A percentile compares a stretch with the other conserved stretches of the same genome.
Evolutionary conservation across 2,113 vertebrate genomes (phyloP).

Genomic region (Oryzias woworae): DNA sequence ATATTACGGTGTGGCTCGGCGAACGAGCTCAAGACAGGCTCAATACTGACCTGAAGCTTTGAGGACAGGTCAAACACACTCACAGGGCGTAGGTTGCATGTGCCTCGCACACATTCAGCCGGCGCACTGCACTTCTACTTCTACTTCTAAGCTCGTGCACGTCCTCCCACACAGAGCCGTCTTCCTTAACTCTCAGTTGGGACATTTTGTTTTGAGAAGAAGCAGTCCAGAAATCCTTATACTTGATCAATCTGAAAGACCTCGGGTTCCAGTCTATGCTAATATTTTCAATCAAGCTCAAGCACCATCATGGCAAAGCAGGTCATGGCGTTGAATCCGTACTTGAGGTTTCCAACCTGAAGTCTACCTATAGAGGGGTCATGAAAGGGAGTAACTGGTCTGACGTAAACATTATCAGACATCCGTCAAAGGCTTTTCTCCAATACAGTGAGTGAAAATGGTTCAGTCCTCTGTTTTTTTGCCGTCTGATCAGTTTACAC

Average conservation of each 20-base stretch:
- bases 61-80: slow-evolving; percentile 53
- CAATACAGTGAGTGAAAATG: too few relatives aligned
- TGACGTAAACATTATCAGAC: too few relatives aligned
- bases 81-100: slow-evolving; percentile 60
- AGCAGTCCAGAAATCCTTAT: slow-evolving; percentile 39
- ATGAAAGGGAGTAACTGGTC: too few relatives aligned
- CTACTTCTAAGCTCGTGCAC: slow-evolving; percentile 59
- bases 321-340: neutral
- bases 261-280: slow-evolving; percentile 55
- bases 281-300: slow-evolving; percentile 36
- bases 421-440: too few relatives aligned
- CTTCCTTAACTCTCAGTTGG: too few relatives aligned
- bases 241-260: slow-evolving; percentile 54
- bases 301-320: neutral
- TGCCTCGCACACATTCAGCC: slow-evolving; percentile 53
- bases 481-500: too few relatives aligned
- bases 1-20: slow-evolving; percentile 66
- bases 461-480: too few relatives aligned
- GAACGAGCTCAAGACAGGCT: slow-evolving; percentile 45
- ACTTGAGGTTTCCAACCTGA: neutral
- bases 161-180: neutral
- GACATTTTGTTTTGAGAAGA: too few relatives aligned
- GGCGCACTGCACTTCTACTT: slow-evolving; percentile 42
- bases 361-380: slow-evolving; percentile 5
- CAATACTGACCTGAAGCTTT: slow-evolving; percentile 65